Conservation (phyloP, 1,140 invertebrate species). For the Eumaeus atala region DNA sequence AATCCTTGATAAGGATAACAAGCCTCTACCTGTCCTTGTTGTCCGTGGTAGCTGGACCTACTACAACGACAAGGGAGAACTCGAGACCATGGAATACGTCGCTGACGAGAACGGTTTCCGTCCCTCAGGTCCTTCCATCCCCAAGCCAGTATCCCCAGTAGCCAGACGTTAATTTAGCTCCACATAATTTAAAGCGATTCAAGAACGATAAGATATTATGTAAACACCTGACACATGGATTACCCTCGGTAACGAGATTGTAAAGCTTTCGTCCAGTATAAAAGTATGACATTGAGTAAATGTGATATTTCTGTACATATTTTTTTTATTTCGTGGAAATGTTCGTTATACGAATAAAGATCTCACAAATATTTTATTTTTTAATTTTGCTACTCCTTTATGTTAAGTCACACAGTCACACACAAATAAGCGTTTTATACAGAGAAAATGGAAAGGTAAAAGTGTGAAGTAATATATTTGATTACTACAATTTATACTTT, state of each 20-base stretch:
- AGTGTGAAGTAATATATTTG: no score
- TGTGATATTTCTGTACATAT: no score
- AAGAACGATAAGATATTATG: no score
- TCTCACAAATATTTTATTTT: background rate
- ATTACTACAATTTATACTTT: no score
- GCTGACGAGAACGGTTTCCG: constrained; percentile 76
- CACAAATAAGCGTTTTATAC: no score
- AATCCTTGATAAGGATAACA: constrained; percentile 59
- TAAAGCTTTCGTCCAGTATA: no score
- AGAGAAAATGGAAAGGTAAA: no score
- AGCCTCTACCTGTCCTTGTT: constrained; percentile 52
- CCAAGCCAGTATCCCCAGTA: constrained; percentile 26
- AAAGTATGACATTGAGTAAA: no score
- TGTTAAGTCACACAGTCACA: no score
- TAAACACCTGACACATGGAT: no score
- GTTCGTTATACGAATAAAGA: constrained; percentile 5
- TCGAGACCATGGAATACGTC: constrained; percentile 56
- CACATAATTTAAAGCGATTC: no score
- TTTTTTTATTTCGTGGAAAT: background rate
- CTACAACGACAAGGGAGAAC: constrained; percentile 44
- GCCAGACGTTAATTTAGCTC: constrained; percentile 28
- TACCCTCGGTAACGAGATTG: no score
- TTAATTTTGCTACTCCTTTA: background rate
- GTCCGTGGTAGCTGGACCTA: constrained; percentile 60
- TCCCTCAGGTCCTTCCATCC: constrained; percentile 55